A percentile compares a stretch with the other conserved stretches of the same genome.
These are phyloP conservation scores for Nomada fabriciana DNA, from an alignment of 2,888 invertebrate genomes.

Conservation along the genomic window DNA sequence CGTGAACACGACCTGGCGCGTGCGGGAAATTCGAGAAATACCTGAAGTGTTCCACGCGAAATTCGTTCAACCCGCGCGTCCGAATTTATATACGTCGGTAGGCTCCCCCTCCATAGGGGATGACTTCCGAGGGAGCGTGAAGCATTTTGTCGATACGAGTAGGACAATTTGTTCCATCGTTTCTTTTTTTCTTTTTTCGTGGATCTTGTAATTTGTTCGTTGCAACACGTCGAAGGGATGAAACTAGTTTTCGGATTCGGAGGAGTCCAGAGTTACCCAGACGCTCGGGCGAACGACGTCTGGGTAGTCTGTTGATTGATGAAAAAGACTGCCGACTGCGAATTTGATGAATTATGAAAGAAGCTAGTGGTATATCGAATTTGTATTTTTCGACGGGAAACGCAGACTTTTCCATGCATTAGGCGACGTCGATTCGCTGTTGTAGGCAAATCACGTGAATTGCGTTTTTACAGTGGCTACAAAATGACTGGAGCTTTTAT, in stretches of 20 bases:
- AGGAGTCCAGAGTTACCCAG: neutral
- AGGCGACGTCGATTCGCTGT: neutral
- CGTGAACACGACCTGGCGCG: constrained; percentile 81
- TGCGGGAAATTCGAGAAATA: constrained; percentile 54
- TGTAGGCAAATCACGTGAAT: neutral
- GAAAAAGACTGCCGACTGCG: constrained; percentile 47
- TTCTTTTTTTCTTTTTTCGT: neutral
- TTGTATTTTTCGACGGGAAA: constrained; percentile 43
- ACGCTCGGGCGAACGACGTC: neutral
- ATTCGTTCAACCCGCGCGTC: neutral
- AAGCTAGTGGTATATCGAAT: constrained; percentile 17
- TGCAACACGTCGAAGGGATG: neutral
- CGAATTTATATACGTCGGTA: constrained; percentile 1
- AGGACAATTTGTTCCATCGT: neutral
- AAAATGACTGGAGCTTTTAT: neutral
- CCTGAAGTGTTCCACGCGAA: constrained; percentile 52
- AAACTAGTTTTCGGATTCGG: neutral
- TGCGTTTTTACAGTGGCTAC: constrained; percentile 6
- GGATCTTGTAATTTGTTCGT: neutral
- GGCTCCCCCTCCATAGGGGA: neutral
- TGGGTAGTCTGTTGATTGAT: constrained; percentile 13
- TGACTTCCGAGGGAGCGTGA: constrained; percentile 9
- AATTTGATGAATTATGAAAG: constrained; percentile 25
- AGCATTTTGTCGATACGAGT: neutral
- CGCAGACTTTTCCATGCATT: constrained; percentile 26